These are phyloP conservation scores for Hetaerina americana DNA, from an alignment of 1,140 invertebrate species.

Conservation along the genomic window DNA sequence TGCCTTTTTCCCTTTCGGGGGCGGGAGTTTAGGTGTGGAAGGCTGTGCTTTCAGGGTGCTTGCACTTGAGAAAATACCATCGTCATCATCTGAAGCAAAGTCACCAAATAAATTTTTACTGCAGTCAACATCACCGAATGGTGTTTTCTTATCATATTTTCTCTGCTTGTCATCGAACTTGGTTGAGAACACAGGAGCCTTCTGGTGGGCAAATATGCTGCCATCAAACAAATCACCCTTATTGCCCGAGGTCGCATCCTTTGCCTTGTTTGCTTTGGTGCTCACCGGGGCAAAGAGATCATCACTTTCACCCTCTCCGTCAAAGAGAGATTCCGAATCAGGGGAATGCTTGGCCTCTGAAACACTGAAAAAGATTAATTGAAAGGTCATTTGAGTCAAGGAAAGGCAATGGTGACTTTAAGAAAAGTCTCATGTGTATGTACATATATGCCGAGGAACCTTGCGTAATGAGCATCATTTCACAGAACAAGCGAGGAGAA, in stretches of 20 bases:
- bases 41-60: not conserved
- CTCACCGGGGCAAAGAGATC: not conserved
- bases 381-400: too few relatives aligned
- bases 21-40: not conserved
- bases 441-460: too few relatives aligned
- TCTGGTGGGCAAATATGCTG: not conserved
- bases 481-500: too few relatives aligned
- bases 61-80: not conserved
- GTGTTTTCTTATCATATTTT: not conserved
- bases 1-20: not conserved
- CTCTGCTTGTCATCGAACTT: not conserved
- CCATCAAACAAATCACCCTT: not conserved
- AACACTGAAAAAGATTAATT: not conserved
- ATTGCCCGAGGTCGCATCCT: not conserved
- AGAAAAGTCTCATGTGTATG: too few relatives aligned
- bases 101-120: not conserved
- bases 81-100: not conserved
- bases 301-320: not conserved
- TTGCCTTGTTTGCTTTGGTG: not conserved
- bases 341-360: not conserved
- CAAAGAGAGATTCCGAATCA: not conserved
- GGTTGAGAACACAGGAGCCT: not conserved
- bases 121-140: not conserved
- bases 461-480: too few relatives aligned
- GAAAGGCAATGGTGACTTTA: too few relatives aligned